These are phyloP conservation scores for Hermaeophaga mercurialis DNA, from an alignment of 2,888 invertebrate genomes.

Conservation along the genomic window DNA sequence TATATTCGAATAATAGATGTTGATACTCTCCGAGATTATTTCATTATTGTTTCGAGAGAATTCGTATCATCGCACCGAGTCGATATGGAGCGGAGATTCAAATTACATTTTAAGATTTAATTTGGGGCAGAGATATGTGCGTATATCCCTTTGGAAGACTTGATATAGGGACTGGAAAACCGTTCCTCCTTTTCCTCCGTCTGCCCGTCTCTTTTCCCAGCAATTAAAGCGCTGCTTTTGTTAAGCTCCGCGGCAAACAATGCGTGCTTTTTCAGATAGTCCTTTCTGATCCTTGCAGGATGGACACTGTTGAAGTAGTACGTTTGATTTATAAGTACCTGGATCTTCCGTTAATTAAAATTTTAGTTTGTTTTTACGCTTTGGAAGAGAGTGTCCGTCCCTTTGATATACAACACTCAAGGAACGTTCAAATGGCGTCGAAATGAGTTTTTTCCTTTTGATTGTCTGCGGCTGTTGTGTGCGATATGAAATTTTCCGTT, in stretches of 20 bases:
- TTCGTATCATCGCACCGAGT: background rate
- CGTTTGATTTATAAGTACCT: slow-evolving; percentile 54
- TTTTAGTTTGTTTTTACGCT: slow-evolving; percentile 49
- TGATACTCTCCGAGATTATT: no score
- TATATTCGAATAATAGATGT: no score
- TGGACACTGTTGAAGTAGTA: slow-evolving; percentile 47
- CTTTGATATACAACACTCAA: slow-evolving; percentile 37
- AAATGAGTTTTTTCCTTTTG: slow-evolving; percentile 18
- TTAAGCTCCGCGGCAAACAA: slow-evolving; percentile 55
- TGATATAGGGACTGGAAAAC: slow-evolving; percentile 39
- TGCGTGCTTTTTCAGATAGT: slow-evolving; percentile 51
- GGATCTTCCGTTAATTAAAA: slow-evolving; percentile 56
- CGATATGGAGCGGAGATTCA: slow-evolving; percentile 38
- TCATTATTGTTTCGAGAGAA: no score
- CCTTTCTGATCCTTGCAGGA: slow-evolving; percentile 50
- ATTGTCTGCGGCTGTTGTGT: slow-evolving; percentile 5
- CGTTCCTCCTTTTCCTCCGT: slow-evolving; percentile 33
- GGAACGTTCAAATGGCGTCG: slow-evolving; percentile 17
- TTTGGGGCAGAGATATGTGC: slow-evolving; percentile 53
- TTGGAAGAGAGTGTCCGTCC: slow-evolving; percentile 34
- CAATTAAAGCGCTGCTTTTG: slow-evolving; percentile 56
- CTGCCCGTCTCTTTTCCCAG: slow-evolving; percentile 31
- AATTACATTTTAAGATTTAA: slow-evolving; percentile 60
- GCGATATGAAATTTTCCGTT: slow-evolving; percentile 16
- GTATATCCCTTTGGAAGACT: slow-evolving; percentile 48